Evolutionary conservation across 2,888 invertebrate species (phyloP).

Genomic region (Dusona sp.): DNA sequence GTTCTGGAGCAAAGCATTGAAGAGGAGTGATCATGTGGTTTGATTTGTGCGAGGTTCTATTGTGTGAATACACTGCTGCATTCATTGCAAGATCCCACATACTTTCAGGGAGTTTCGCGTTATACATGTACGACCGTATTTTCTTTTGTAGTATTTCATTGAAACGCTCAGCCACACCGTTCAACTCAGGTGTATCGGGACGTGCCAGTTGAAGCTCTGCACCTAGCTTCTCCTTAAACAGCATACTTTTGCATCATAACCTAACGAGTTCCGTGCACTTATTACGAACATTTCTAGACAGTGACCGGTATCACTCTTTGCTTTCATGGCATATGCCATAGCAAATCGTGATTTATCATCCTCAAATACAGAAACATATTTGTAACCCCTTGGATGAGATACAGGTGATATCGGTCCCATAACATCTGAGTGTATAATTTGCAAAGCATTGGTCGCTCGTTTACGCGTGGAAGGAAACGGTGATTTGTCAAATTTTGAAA

Average conservation of each 20-base stretch:
- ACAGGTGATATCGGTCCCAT: conserved; percentile 65
- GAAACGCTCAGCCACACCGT: conserved; percentile 64
- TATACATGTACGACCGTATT: no score
- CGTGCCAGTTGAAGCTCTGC: conserved; percentile 55
- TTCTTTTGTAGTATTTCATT: conserved; percentile 15
- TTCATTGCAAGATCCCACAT: no score
- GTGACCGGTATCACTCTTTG: conserved; percentile 65
- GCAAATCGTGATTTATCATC: conserved; percentile 72
- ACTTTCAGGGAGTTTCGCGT: no score
- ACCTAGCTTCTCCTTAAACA: conserved; percentile 65
- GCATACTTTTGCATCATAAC: conserved; percentile 57
- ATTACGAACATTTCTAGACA: conserved; percentile 63
- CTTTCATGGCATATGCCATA: conserved; percentile 69
- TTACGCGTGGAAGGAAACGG: conserved; percentile 63
- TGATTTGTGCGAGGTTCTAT: no score
- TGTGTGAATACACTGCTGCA: no score
- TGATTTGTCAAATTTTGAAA: conserved; percentile 71
- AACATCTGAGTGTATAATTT: conserved; percentile 70
- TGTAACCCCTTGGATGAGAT: conserved; percentile 67
- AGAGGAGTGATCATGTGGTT: no score
- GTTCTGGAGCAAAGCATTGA: no score
- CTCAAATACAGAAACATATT: conserved; percentile 68
- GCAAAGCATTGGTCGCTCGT: conserved; percentile 64
- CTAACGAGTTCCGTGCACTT: conserved; percentile 69
- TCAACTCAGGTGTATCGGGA: conserved; percentile 66